phyloP scores from a whole-genome alignment of 2,113 vertebrate genomes.

The Psilopogon haemacephalus region DNA sequence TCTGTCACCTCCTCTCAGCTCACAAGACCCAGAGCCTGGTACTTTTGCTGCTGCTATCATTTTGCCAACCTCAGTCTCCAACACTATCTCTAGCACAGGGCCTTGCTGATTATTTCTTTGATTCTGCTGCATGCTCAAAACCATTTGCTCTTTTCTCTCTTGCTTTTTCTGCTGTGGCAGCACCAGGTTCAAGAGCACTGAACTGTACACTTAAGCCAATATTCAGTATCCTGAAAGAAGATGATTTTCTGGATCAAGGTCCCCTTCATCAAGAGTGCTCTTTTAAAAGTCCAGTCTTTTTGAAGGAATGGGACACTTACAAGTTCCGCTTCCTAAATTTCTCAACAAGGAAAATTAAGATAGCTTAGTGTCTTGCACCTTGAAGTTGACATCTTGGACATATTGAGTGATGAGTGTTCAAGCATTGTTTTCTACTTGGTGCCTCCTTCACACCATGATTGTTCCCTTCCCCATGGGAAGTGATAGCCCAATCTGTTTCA shows the following conservation, averaged over 20 bases:
- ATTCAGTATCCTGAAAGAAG: neutral
- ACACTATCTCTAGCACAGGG: neutral
- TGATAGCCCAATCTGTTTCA: neutral
- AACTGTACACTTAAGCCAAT: neutral
- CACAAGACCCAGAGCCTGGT: conserved; percentile 26
- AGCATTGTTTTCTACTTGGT: neutral
- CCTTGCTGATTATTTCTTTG: neutral
- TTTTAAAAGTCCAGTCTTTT: neutral
- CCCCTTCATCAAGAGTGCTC: neutral
- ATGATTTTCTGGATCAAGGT: neutral
- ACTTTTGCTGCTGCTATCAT: neutral
- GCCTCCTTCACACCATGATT: neutral
- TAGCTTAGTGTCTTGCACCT: neutral
- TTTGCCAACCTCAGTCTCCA: neutral
- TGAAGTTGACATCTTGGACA: neutral
- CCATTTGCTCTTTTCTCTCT: neutral
- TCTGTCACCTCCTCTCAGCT: conserved; percentile 57
- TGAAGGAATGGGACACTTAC: neutral
- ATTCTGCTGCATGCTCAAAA: neutral
- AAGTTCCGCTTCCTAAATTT: neutral
- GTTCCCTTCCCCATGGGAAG: neutral
- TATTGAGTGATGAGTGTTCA: neutral
- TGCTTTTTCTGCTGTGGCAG: neutral
- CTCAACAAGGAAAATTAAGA: neutral
- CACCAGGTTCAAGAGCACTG: neutral